A percentile compares a stretch with the other conserved stretches of the same genome.
Evolutionary conservation across 1,140 invertebrate species (phyloP).

Genomic region (Drosophila repleta): DNA sequence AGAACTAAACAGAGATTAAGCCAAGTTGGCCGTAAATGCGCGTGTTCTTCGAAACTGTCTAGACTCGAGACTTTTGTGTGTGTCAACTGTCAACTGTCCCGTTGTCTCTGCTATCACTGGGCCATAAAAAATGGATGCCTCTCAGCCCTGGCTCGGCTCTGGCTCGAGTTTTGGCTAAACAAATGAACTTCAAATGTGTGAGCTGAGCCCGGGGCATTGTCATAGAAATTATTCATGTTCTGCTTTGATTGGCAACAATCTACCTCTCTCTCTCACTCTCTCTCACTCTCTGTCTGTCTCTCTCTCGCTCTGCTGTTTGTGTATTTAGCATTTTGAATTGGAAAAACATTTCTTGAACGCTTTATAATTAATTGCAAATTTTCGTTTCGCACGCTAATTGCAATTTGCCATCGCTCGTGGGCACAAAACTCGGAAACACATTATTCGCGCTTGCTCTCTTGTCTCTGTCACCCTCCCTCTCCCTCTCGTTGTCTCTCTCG

Average conservation of each 20-base stretch:
- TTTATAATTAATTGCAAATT: constrained; percentile 75
- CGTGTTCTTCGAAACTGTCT: no score
- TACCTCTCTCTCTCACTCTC: not conserved
- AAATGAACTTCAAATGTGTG: no score
- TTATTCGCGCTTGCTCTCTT: not conserved
- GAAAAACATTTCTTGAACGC: constrained; percentile 52
- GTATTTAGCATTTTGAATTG: constrained; percentile 42
- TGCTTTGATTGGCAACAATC: not conserved
- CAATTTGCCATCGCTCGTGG: constrained; percentile 63
- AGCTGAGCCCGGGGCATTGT: not conserved
- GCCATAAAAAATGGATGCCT: no score
- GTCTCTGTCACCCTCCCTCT: not conserved
- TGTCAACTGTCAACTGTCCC: no score
- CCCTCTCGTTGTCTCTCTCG: not conserved
- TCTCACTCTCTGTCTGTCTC: not conserved
- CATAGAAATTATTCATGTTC: not conserved
- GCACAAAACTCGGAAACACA: constrained; percentile 12
- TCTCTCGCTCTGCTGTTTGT: not conserved
- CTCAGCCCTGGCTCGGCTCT: no score
- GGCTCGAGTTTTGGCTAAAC: no score
- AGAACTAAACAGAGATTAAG: no score
- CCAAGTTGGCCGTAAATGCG: no score
- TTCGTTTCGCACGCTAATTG: constrained; percentile 69
- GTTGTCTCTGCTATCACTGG: no score
- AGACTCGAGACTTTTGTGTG: no score